phyloP scores from a whole-genome alignment of 2,888 invertebrate species.

The Euplexia lucipara region DNA sequence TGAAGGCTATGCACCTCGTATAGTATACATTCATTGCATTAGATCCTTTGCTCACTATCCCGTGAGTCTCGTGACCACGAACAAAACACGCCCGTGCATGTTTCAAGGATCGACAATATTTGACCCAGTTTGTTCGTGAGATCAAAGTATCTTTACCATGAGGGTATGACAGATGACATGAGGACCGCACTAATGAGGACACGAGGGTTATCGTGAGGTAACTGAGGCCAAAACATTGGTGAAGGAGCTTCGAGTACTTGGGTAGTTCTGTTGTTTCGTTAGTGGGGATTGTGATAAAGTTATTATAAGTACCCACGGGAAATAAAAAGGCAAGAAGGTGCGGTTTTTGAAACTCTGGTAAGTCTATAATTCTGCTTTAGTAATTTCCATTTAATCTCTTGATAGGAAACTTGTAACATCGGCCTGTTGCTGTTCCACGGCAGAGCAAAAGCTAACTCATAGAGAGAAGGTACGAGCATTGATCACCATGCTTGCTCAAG shows the following conservation, averaged over 20 bases:
- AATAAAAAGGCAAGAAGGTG: background rate
- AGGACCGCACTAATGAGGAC: slow-evolving; percentile 57
- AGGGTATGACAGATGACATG: slow-evolving; percentile 55
- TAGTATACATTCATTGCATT: background rate
- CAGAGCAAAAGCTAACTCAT: too few species aligned
- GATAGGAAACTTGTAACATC: too few species aligned
- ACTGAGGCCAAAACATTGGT: slow-evolving; percentile 19
- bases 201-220: slow-evolving; percentile 47
- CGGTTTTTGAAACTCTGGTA: background rate
- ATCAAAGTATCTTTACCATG: slow-evolving; percentile 58
- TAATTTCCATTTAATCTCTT: too few species aligned
- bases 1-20: too few species aligned
- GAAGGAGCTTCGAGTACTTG: slow-evolving; percentile 18
- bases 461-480: too few species aligned
- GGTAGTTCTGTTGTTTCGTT: slow-evolving; percentile 28
- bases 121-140: slow-evolving; percentile 53
- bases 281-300: slow-evolving; percentile 6
- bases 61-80: background rate
- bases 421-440: too few species aligned
- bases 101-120: slow-evolving; percentile 59
- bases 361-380: too few species aligned
- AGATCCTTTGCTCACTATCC: slow-evolving; percentile 22
- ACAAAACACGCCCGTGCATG: slow-evolving; percentile 38
- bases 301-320: background rate
- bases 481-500: too few species aligned